Conservation (phyloP, 2,113 vertebrate genomes). For the Tupaia chinensis region DNA sequence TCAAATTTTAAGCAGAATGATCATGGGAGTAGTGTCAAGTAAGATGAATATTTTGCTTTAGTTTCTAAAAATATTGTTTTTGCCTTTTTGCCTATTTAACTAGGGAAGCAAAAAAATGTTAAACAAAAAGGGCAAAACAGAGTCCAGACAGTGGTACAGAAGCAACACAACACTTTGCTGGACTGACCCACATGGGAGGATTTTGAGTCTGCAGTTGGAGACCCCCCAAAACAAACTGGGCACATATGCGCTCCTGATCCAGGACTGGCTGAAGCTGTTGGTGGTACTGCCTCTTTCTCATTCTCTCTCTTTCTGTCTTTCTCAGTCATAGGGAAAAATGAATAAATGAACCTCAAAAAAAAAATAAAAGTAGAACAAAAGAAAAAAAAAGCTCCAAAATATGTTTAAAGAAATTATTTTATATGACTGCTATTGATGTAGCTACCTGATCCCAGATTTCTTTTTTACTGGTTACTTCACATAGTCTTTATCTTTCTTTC, state of each 20-base stretch:
- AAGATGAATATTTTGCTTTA: neutral
- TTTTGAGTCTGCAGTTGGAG: too few species aligned
- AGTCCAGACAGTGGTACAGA: too few species aligned
- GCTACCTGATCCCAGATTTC: neutral
- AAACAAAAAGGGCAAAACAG: too few species aligned
- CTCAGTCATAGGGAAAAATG: too few species aligned
- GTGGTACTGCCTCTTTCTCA: too few species aligned
- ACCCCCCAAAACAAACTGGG: too few species aligned
- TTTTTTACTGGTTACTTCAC: neutral
- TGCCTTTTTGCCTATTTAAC: neutral
- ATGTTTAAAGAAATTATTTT: neutral
- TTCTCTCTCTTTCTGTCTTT: too few species aligned
- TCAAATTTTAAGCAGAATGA: neutral
- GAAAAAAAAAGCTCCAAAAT: neutral
- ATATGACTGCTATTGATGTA: neutral
- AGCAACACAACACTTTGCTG: too few species aligned
- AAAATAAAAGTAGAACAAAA: neutral
- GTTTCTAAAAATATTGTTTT: neutral
- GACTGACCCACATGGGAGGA: too few species aligned
- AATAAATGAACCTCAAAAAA: too few species aligned
- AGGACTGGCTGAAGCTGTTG: too few species aligned
- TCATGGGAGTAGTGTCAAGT: accelerated
- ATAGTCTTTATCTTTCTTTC: neutral
- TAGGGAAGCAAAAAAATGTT: neutral
- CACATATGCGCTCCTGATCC: too few species aligned